A percentile compares a stretch with the other conserved stretches of the same genome.
Conservation (phyloP, 2,797 vertebrate genomes). For the Gila robusta region DNA sequence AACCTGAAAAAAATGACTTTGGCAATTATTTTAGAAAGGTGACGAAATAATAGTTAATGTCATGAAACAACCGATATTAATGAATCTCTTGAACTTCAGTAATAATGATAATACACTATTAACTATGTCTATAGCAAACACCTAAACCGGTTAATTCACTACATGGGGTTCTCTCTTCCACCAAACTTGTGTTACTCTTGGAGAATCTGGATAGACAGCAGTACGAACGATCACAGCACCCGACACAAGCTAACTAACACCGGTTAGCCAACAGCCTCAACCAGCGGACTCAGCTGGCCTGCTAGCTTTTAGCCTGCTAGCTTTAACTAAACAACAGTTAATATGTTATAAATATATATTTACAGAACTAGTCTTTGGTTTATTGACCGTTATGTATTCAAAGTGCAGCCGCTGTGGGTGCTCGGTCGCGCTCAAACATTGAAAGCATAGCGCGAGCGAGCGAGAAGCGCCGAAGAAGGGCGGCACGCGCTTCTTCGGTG, state of each 20-base stretch:
- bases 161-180: background rate
- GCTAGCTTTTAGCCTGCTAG: background rate
- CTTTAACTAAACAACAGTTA: background rate
- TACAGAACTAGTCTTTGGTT: background rate
- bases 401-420: constrained; percentile 33
- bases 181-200: background rate
- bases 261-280: background rate
- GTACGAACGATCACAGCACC: background rate
- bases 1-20: too few species aligned
- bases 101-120: background rate
- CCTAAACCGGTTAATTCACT: background rate
- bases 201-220: background rate
- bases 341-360: background rate
- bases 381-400: background rate
- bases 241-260: constrained; percentile 25
- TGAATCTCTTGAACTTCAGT: background rate
- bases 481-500: constrained; percentile 84
- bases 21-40: too few species aligned
- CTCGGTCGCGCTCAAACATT: constrained; percentile 53
- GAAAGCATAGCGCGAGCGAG: background rate
- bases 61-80: background rate
- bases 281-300: constrained; percentile 26
- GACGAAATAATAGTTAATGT: background rate
- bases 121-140: background rate
- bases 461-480: constrained; percentile 78